Conservation (phyloP, 2,888 invertebrate genomes). For the Caradrina clavipalpis region DNA sequence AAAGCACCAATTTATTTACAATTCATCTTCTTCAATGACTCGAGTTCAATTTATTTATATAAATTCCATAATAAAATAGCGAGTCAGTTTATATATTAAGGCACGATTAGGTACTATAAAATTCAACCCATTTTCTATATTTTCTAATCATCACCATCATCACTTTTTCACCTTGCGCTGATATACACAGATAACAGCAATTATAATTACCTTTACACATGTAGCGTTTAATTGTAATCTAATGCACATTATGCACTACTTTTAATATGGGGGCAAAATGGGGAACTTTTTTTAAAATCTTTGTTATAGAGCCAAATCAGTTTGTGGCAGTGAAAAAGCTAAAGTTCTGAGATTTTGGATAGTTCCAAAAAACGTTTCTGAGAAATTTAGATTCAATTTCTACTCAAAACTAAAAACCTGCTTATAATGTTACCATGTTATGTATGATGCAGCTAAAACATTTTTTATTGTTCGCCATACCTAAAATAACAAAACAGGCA, state of each 20-base stretch:
- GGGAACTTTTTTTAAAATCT: too few relatives aligned
- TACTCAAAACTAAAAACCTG: too few relatives aligned
- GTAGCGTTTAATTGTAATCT: constrained; percentile 49
- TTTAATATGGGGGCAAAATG: too few relatives aligned
- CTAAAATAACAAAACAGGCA: too few relatives aligned
- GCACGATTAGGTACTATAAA: constrained; percentile 75
- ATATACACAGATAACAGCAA: constrained; percentile 70
- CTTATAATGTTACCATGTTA: too few relatives aligned
- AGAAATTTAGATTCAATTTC: too few relatives aligned
- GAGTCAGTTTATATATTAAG: constrained; percentile 80
- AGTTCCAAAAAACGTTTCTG: too few relatives aligned
- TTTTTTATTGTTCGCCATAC: too few relatives aligned
- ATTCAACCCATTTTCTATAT: constrained; percentile 63
- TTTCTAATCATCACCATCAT: constrained; percentile 33
- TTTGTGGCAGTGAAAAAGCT: too few relatives aligned
- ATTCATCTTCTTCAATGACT: constrained; percentile 55
- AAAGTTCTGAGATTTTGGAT: too few relatives aligned
- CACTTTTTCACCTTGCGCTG: constrained; percentile 67
- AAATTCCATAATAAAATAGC: constrained; percentile 49
- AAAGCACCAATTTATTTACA: constrained; percentile 60
- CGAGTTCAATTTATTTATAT: constrained; percentile 46
- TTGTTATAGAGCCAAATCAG: too few relatives aligned
- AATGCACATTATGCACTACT: constrained; percentile 73
- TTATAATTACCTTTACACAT: constrained; percentile 35
- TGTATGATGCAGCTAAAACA: too few relatives aligned